These are phyloP conservation scores for Pomacea maculata DNA, from an alignment of 1,140 invertebrate genomes.

Conservation along the genomic window DNA sequence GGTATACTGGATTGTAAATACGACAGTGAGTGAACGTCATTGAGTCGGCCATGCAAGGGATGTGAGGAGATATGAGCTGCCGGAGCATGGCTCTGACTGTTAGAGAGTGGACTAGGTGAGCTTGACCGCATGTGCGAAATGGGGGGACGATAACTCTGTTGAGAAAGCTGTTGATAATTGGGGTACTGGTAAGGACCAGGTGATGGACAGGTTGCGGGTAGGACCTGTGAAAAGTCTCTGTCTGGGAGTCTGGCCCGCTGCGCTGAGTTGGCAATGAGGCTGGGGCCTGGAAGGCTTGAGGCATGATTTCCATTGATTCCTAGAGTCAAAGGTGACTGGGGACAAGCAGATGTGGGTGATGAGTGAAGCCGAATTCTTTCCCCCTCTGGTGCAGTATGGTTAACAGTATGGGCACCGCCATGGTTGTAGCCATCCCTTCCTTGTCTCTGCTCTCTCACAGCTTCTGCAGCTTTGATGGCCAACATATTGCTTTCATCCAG, in stretches of 20 bases:
- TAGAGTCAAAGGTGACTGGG: too few relatives aligned
- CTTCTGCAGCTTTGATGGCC: slow-evolving; percentile 51
- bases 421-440: slow-evolving; percentile 29
- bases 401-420: background rate
- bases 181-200: background rate
- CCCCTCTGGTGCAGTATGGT: background rate
- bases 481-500: slow-evolving; percentile 35
- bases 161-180: slow-evolving; percentile 15
- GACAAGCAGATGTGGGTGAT: background rate
- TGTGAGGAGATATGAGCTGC: slow-evolving; percentile 9
- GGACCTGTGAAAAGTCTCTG: slow-evolving; percentile 23
- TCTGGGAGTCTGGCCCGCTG: background rate
- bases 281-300: background rate
- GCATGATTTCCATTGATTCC: too few relatives aligned
- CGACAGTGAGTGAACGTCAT: background rate
- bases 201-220: background rate
- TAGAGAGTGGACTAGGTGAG: background rate
- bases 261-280: background rate
- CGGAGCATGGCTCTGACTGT: slow-evolving; percentile 8
- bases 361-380: slow-evolving; percentile 11
- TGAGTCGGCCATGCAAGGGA: background rate
- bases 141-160: background rate
- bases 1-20: background rate
- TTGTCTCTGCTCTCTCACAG: slow-evolving; percentile 46
- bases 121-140: background rate